Evolutionary conservation across 92 coral and sea anemone species (phyloP).

Genomic region (Phenganax subtilis): DNA sequence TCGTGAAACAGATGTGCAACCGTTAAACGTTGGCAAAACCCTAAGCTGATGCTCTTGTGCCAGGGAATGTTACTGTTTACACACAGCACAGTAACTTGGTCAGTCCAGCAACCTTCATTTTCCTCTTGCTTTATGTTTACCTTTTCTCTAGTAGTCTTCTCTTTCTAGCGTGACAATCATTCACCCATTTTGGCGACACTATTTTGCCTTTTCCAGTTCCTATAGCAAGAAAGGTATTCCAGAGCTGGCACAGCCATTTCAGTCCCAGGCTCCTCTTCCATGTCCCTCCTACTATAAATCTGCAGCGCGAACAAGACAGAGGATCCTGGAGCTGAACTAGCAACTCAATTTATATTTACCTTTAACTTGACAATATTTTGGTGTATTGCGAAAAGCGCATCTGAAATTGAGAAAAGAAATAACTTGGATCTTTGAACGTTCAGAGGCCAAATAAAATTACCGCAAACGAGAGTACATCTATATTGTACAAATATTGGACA

Average conservation of each 20-base stretch:
- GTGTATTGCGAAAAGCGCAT: slow-evolving; percentile 93
- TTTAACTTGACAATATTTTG: slow-evolving; percentile 94
- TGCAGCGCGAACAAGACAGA: background rate
- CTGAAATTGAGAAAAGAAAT: slow-evolving; percentile 41
- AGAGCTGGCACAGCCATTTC: background rate
- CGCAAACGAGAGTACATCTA: too few relatives aligned
- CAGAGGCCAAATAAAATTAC: too few relatives aligned
- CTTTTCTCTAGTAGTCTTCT: slow-evolving; percentile 63
- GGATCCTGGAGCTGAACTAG: too few relatives aligned
- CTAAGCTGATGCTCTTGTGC: too few relatives aligned
- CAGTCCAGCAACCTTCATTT: background rate
- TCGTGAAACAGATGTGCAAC: too few relatives aligned
- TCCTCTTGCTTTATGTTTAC: slow-evolving; percentile 45
- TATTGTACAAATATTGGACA: too few relatives aligned
- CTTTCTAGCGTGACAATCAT: slow-evolving; percentile 68
- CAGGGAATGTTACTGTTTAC: too few relatives aligned
- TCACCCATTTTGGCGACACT: slow-evolving; percentile 82
- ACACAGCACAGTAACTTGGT: too few relatives aligned
- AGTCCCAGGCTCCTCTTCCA: background rate
- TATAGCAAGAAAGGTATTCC: background rate
- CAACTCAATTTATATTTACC: slow-evolving; percentile 27
- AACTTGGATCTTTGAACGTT: too few relatives aligned
- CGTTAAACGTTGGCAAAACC: too few relatives aligned
- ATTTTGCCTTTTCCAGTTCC: slow-evolving; percentile 78
- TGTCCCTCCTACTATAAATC: background rate